Conservation (phyloP, 2,113 vertebrate genomes). For the Epinephelus lanceolatus region DNA sequence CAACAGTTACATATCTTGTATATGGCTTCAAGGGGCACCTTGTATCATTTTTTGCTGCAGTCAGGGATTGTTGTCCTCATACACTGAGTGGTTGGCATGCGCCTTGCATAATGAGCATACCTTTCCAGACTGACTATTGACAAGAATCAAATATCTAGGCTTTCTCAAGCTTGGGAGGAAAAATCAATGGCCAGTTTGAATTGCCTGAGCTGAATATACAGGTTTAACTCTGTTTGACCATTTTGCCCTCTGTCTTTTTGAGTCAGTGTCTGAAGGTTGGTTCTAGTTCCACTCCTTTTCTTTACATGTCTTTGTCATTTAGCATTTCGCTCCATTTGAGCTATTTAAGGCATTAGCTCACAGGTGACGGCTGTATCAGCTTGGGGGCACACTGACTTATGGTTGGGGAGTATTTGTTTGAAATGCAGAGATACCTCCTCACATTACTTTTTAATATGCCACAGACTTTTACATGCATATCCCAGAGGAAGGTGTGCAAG, state of each 20-base stretch:
- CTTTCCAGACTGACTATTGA: slow-evolving; percentile 1
- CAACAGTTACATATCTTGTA: not conserved
- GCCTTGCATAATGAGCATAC: not conserved
- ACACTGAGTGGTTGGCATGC: not conserved
- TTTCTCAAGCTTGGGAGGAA: not conserved
- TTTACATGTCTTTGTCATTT: not conserved
- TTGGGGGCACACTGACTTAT: not conserved
- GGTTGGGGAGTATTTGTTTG: slow-evolving; percentile 4
- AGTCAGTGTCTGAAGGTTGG: not conserved
- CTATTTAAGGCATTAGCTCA: not conserved
- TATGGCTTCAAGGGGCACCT: not conserved
- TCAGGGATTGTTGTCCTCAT: not conserved
- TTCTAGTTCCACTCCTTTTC: not conserved
- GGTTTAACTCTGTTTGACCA: not conserved
- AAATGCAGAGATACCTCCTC: not conserved
- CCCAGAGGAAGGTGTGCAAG: not conserved
- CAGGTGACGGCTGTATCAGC: slow-evolving; percentile 11
- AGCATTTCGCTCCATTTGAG: not conserved
- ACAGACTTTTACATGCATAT: not conserved
- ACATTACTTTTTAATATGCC: slow-evolving; percentile 27
- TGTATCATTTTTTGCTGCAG: no score
- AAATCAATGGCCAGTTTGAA: not conserved
- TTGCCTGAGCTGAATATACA: not conserved
- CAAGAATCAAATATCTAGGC: slow-evolving; percentile 16
- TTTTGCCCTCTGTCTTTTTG: not conserved